A percentile compares a stretch with the other conserved stretches of the same genome.
Conservation (phyloP, 2,797 vertebrate species). For the Sebastolobus altivelis region DNA sequence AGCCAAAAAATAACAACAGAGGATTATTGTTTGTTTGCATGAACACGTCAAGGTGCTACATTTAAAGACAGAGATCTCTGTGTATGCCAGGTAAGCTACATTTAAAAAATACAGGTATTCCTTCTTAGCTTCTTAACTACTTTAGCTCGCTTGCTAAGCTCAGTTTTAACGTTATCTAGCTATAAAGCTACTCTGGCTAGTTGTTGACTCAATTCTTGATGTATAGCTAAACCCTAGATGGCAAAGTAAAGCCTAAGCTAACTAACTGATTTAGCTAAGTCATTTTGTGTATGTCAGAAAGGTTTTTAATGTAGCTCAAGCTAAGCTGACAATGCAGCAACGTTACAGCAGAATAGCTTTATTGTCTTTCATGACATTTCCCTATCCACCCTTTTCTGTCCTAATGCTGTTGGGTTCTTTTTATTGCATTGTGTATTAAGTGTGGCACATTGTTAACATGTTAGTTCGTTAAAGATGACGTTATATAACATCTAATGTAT, state of each 20-base stretch:
- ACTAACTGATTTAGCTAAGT: background rate
- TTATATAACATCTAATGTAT: background rate
- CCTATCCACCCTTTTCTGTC: background rate
- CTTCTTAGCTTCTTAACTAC: background rate
- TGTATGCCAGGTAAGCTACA: constrained; percentile 60
- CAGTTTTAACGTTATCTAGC: background rate
- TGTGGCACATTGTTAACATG: background rate
- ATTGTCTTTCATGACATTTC: background rate
- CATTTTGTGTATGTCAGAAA: background rate
- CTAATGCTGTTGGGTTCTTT: background rate
- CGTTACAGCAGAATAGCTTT: background rate
- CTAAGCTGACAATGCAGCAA: background rate
- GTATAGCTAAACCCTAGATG: background rate
- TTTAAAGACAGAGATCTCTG: constrained; percentile 17
- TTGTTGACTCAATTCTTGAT: background rate
- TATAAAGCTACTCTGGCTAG: background rate
- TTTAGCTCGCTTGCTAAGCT: constrained; percentile 16
- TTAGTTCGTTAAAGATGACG: background rate
- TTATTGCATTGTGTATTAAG: background rate
- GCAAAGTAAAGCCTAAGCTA: background rate
- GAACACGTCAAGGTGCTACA: background rate
- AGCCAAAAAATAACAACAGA: constrained; percentile 44
- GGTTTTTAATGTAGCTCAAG: background rate
- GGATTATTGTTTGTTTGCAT: constrained; percentile 26
- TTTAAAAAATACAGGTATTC: background rate